phyloP scores from a whole-genome alignment of 1,140 invertebrate genomes.

The Caenorhabditis tropicalis region DNA sequence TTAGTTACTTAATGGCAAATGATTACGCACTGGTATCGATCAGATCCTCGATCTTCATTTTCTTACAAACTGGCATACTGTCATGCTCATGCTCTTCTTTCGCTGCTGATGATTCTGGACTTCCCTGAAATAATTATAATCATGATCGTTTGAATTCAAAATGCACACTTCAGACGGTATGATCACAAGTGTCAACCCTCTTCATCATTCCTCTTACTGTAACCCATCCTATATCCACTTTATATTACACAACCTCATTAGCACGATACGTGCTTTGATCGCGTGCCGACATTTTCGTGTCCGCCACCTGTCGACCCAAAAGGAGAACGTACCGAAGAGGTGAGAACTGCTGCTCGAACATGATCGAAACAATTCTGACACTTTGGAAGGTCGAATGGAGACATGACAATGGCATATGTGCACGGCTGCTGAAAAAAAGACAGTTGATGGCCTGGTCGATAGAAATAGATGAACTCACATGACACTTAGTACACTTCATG shows the following conservation, averaged over 20 bases:
- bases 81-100: conserved; percentile 4
- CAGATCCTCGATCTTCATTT: conserved; percentile 31
- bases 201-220: conserved; percentile 44
- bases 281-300: not conserved
- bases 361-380: conserved; percentile 24
- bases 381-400: conserved; percentile 9
- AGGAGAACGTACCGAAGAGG: conserved; percentile 8
- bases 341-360: conserved; percentile 33
- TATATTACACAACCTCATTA: conserved; percentile 45
- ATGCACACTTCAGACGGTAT: not conserved
- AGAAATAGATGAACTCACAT: not conserved
- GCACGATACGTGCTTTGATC: conserved; percentile 28
- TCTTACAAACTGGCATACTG: conserved; percentile 13
- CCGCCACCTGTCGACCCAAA: conserved; percentile 34
- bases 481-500: conserved; percentile 23
- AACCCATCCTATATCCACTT: conserved; percentile 14
- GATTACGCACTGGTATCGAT: conserved; percentile 26
- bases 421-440: conserved; percentile 13
- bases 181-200: conserved; percentile 36
- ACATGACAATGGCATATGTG: conserved; percentile 6
- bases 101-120: not conserved
- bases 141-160: not conserved
- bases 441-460: not conserved
- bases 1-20: not conserved
- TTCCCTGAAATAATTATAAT: conserved; percentile 6